Base-by-base conservation (phyloP, 2,888 invertebrate species). In the Zeuzera pyrina region DNA sequence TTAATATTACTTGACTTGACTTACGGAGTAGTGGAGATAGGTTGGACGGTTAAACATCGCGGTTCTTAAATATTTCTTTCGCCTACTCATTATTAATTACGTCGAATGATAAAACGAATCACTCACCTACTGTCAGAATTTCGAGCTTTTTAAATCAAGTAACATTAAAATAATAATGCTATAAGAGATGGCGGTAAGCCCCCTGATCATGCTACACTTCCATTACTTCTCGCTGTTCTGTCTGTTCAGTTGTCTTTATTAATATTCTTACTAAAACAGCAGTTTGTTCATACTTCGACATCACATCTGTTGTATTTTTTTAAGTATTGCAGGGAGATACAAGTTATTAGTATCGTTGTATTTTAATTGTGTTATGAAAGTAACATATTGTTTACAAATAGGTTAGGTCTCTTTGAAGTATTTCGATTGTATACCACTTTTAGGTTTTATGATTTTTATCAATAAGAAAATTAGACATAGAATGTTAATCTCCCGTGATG, bases 311-410 rank as follows among this genome's bases (percentile, higher is more conserved):
- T 54, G 49, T 29, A 44, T 48, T 49, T 49, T 46, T 41, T 38
- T 43, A 49, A 45, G 43, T 45, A 49, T 53, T 45, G 42, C 52
- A 66, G 68, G 63, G 55, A 51, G 48, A 41, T 52, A 49, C 39
- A 42, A 50, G 58, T 61, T 64, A 76, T 73, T 66, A 70, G 68
- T 67, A 64, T 72, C 77, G 78, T 79, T 78, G 78, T 79, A 78
- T 76, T 73, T 71, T 73, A 49, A 55, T 59, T n/a, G n/a, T 62
- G 55, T 58, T 62, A 57, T 65, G 61, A n/a, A n/a, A n/a, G 71
- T 66, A 54, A 58, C 61, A 57, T 65, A 62, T 72, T 66, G 53
- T 64, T 62, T 61, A 22, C 3, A 10, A 21, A 12, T 28, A 7
- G n/a, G n/a, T n/a, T n/a, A n/a, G n/a, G n/a, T 28, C 11, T 10